Percentiles rank a stretch among this genome's conserved stretches.
Conservation (phyloP, 2,113 vertebrate genomes). For the Hipposideros armiger region DNA sequence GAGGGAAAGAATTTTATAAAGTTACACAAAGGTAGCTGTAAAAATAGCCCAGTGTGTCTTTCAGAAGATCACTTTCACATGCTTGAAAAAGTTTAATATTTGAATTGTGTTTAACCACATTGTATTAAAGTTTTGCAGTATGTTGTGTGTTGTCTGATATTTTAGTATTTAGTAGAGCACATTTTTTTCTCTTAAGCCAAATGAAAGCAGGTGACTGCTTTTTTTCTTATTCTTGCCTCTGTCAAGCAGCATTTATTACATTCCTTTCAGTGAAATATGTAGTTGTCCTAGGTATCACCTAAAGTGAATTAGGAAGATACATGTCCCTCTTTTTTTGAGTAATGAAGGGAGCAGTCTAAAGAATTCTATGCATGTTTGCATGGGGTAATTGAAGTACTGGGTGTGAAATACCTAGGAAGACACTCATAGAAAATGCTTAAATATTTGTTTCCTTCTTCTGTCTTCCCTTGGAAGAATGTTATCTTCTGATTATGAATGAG, state of each 20-base stretch:
- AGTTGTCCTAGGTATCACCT: neutral
- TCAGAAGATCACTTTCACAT: conserved; percentile 61
- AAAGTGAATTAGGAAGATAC: neutral
- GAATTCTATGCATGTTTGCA: conserved; percentile 8
- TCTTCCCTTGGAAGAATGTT: conserved; percentile 17
- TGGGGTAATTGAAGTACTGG: neutral
- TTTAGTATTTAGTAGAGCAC: conserved; percentile 44
- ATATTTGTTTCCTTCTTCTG: neutral
- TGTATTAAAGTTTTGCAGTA: conserved; percentile 71
- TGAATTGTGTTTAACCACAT: conserved; percentile 58
- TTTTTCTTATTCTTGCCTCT: conserved; percentile 52
- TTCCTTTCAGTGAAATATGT: conserved; percentile 49
- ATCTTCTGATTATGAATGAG: neutral
- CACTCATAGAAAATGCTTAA: neutral
- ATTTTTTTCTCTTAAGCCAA: conserved; percentile 50
- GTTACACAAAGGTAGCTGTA: conserved; percentile 31
- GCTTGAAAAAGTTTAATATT: conserved; percentile 64
- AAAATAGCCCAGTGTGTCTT: conserved; percentile 38
- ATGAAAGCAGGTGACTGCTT: conserved; percentile 43
- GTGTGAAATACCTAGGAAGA: neutral
- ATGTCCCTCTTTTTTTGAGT: neutral
- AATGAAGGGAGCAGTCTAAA: neutral
- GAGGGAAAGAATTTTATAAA: conserved; percentile 58
- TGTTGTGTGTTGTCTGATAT: conserved; percentile 61
- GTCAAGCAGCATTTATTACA: conserved; percentile 8